A percentile compares a stretch with the other conserved stretches of the same genome.
Evolutionary conservation across 1,140 invertebrate species (phyloP).

Genomic region (Drosophila asahinai): DNA sequence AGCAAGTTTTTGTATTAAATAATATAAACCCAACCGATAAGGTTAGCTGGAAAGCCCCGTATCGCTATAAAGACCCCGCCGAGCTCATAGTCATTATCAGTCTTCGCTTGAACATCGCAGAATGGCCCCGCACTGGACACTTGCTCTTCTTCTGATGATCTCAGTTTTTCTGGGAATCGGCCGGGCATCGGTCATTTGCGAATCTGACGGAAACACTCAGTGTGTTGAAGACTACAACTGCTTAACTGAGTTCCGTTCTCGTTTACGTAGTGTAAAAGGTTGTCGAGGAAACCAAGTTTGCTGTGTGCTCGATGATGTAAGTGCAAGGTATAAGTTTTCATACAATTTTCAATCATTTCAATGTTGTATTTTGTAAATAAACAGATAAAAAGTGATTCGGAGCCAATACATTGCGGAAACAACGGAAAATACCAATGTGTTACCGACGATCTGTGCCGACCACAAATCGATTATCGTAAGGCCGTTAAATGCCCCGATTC

Average conservation of each 20-base stretch:
- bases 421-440: background rate
- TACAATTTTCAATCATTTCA: background rate
- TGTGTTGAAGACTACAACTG: background rate
- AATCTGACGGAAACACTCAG: rapidly evolving
- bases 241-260: rapidly evolving
- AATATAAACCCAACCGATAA: too few relatives aligned
- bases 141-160: conserved; percentile 1
- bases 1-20: too few relatives aligned
- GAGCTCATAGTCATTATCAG: background rate
- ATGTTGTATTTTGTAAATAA: background rate
- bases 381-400: background rate
- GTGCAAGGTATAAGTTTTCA: background rate
- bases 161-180: background rate
- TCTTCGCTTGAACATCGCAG: background rate
- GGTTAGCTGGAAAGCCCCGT: too few relatives aligned
- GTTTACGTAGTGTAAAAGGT: rapidly evolving
- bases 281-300: background rate
- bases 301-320: background rate
- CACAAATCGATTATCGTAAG: background rate
- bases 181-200: background rate
- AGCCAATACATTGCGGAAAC: background rate
- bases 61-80: background rate
- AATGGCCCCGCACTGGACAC: conserved; percentile 1
- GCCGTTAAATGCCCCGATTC: background rate
- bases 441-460: background rate